Percentiles rank a stretch among this genome's conserved stretches.
These are phyloP conservation scores for Lagopus muta DNA, from an alignment of 2,113 vertebrate genomes.

Conservation along the genomic window DNA sequence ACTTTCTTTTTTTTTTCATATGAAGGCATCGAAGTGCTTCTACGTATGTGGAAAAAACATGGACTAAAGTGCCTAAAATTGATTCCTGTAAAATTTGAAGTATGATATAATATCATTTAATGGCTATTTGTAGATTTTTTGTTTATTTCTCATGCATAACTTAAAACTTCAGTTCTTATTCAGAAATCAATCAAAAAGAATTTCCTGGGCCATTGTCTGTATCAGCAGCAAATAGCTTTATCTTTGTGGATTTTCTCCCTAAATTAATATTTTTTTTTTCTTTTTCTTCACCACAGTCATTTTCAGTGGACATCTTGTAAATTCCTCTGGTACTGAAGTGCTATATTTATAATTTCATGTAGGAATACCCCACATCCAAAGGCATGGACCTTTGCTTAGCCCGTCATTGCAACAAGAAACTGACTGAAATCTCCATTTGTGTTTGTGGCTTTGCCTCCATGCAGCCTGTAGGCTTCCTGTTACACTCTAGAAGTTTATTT, in stretches of 20 bases:
- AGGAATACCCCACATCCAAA: not conserved
- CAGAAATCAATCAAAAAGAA: not conserved
- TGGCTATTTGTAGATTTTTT: not conserved
- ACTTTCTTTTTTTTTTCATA: not conserved
- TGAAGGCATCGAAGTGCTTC: not conserved
- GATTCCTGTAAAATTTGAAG: not conserved
- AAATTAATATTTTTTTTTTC: not conserved
- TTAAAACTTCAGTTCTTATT: not conserved
- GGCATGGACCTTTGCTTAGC: not conserved
- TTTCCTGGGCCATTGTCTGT: not conserved
- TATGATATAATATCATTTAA: not conserved
- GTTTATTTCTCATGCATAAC: not conserved
- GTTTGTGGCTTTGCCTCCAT: not conserved
- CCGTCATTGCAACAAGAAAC: not conserved
- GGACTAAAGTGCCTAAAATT: not conserved
- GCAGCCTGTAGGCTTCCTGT: not conserved
- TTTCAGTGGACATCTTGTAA: not conserved
- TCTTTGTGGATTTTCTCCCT: not conserved
- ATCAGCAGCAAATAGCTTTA: not conserved
- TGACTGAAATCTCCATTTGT: not conserved
- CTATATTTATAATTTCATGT: not conserved
- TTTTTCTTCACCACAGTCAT: no score
- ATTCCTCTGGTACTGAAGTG: not conserved
- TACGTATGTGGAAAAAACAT: not conserved
- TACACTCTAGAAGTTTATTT: not conserved